phyloP scores from a whole-genome alignment of 2,888 invertebrate genomes.

The Stegana nigrithorax region DNA sequence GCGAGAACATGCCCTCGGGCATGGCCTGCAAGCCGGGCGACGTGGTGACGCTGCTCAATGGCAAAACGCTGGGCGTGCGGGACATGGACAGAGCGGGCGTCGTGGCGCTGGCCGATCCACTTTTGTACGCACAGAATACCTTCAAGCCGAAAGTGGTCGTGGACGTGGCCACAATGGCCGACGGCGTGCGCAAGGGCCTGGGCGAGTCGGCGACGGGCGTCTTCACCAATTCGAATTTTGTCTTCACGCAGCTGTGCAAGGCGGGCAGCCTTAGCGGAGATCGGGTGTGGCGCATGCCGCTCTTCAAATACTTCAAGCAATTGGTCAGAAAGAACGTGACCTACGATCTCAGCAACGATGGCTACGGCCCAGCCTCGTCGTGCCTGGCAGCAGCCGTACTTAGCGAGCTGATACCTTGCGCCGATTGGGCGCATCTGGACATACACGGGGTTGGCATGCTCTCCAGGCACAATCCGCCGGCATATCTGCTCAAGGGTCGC shows the following conservation, averaged over 20 bases:
- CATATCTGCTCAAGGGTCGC: conserved; percentile 73
- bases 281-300: conserved; percentile 74
- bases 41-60: conserved; percentile 69
- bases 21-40: conserved; percentile 71
- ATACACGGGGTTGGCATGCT: conserved; percentile 78
- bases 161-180: conserved; percentile 71
- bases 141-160: conserved; percentile 71
- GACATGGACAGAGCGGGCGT: conserved; percentile 79
- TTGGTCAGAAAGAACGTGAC: conserved; percentile 50
- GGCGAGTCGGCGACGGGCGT: conserved; percentile 72
- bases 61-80: conserved; percentile 67
- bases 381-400: conserved; percentile 79
- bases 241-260: conserved; percentile 71
- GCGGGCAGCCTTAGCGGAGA: conserved; percentile 73
- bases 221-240: conserved; percentile 70
- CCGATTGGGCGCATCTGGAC: conserved; percentile 79
- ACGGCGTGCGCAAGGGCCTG: conserved; percentile 70
- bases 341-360: conserved; percentile 74
- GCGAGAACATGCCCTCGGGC: conserved; percentile 72
- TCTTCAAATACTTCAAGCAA: conserved; percentile 67
- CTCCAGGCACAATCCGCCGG: conserved; percentile 71
- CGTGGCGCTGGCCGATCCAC: conserved; percentile 82
- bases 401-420: conserved; percentile 73
- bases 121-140: conserved; percentile 79
- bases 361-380: conserved; percentile 72